These are phyloP conservation scores for Streptopelia turtur DNA, from an alignment of 2,797 vertebrate species.

Conservation along the genomic window DNA sequence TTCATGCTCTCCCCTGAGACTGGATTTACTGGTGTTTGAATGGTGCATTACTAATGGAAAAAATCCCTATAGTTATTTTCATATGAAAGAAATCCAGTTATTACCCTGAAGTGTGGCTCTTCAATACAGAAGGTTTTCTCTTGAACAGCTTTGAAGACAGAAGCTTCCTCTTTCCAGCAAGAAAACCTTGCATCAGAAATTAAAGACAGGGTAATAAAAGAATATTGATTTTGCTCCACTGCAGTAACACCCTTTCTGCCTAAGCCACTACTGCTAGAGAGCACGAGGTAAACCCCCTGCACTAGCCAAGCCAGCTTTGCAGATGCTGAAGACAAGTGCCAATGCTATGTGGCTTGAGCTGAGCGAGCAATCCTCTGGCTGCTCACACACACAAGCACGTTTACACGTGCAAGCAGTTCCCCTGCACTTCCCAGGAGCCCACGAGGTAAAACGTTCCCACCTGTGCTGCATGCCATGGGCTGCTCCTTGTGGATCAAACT, in stretches of 20 bases:
- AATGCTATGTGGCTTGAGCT: background rate
- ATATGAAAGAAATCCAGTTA: background rate
- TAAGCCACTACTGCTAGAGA: fast-evolving
- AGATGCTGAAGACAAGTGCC: background rate
- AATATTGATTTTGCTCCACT: background rate
- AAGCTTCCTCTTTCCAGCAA: constrained; percentile 13
- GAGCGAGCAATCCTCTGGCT: background rate
- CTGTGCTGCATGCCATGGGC: fast-evolving
- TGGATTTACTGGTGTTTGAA: background rate
- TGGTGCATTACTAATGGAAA: background rate
- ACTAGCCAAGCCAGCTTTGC: background rate
- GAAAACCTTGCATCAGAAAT: background rate
- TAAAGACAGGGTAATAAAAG: background rate
- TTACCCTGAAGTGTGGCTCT: background rate
- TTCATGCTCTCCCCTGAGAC: background rate
- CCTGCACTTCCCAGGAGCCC: fast-evolving
- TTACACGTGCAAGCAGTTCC: background rate
- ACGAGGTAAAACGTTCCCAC: fast-evolving
- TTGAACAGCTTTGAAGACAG: background rate
- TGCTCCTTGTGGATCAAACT: background rate
- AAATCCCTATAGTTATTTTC: background rate
- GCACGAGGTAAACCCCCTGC: background rate
- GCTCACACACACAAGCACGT: fast-evolving
- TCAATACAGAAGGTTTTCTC: background rate
- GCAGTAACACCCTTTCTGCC: background rate